These are phyloP conservation scores for Brachionus rubens DNA, from an alignment of 1,140 invertebrate genomes.

Conservation along the genomic window DNA sequence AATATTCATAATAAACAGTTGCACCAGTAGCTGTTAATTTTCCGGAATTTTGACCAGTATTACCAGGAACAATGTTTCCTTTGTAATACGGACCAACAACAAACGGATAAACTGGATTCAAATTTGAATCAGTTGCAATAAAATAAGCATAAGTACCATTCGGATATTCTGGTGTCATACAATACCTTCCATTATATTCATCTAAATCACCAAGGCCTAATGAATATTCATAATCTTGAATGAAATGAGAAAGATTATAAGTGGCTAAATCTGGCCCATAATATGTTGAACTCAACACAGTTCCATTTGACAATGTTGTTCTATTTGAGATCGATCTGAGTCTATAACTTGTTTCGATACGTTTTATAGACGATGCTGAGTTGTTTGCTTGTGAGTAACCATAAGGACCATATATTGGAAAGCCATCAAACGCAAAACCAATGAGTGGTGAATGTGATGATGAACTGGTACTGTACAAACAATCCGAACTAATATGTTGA, in stretches of 20 bases:
- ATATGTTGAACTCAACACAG: not conserved
- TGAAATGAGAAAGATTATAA: not conserved
- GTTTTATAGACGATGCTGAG: not conserved
- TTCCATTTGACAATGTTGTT: not conserved
- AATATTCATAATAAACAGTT: no score
- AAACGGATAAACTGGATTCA: conserved; percentile 11
- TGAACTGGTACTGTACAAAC: not conserved
- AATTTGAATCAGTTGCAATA: not conserved
- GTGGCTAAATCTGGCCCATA: not conserved
- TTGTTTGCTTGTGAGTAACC: not conserved
- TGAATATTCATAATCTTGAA: conserved; percentile 2
- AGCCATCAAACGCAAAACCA: conserved; percentile 21
- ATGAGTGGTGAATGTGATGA: not conserved
- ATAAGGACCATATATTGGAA: conserved; percentile 19
- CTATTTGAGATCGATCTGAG: not conserved
- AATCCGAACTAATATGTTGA: not conserved
- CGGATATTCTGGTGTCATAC: conserved; percentile 8
- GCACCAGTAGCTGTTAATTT: not conserved
- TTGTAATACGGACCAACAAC: not conserved
- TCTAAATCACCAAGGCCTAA: not conserved
- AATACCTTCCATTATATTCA: conserved; percentile 15
- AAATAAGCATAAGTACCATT: conserved; percentile 18
- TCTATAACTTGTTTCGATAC: not conserved
- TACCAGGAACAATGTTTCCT: not conserved
- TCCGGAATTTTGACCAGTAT: not conserved